These are phyloP conservation scores for Gobius niger DNA, from an alignment of 2,113 vertebrate genomes.

Conservation along the genomic window DNA sequence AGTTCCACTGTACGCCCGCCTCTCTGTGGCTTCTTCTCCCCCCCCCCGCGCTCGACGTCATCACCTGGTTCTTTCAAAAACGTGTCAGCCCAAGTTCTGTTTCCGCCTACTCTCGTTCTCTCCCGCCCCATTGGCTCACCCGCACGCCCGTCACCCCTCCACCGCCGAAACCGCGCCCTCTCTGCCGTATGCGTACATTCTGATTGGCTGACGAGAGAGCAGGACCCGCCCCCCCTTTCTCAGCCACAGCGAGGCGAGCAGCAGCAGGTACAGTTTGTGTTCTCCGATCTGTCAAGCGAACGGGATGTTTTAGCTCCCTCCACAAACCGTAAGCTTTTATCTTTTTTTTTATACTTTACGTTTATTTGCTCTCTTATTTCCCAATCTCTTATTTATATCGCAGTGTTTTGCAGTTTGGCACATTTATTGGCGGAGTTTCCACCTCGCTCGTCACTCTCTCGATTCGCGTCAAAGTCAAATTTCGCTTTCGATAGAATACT, in stretches of 20 bases:
- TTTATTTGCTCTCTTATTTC: background rate
- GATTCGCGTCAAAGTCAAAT: slow-evolving; percentile 8
- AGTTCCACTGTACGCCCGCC: slow-evolving; percentile 1
- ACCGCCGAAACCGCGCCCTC: background rate
- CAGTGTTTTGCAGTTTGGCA: background rate
- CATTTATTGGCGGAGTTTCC: slow-evolving; percentile 17
- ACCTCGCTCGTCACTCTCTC: background rate
- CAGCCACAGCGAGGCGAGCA: slow-evolving; percentile 18
- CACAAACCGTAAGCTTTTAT: slow-evolving; percentile 47
- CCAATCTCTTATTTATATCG: background rate
- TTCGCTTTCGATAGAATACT: slow-evolving; percentile 61
- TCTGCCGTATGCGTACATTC: fast-evolving
- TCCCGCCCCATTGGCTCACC: background rate
- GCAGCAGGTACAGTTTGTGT: slow-evolving; percentile 9
- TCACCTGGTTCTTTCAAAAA: slow-evolving; percentile 8
- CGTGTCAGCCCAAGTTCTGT: background rate
- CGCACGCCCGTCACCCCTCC: background rate
- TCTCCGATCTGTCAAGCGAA: background rate
- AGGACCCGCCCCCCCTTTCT: slow-evolving; percentile 15
- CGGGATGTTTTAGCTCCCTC: slow-evolving; percentile 43
- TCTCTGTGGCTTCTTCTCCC: slow-evolving; percentile 1
- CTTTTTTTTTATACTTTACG: background rate
- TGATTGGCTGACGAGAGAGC: background rate
- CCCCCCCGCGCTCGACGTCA: slow-evolving; percentile 35
- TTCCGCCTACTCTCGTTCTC: background rate